These are phyloP conservation scores for Homarus gammarus DNA, from an alignment of 2,888 invertebrate species.

Conservation along the genomic window DNA sequence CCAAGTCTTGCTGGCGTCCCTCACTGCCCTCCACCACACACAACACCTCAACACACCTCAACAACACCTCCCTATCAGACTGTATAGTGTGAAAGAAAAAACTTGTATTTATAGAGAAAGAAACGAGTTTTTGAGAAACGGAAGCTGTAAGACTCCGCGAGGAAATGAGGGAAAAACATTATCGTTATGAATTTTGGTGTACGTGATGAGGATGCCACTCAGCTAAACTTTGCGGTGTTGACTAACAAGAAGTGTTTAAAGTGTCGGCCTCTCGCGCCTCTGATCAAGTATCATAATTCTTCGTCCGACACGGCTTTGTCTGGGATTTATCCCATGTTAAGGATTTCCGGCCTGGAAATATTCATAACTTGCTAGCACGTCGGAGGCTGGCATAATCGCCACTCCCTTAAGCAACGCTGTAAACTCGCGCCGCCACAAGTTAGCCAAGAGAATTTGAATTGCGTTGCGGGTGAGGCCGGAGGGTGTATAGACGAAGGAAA, in stretches of 20 bases:
- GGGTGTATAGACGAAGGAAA: conserved; percentile 21
- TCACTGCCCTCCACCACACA: not conserved
- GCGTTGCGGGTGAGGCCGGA: conserved; percentile 17
- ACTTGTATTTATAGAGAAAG: no score
- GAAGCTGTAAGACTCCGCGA: no score
- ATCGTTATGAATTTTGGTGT: not conserved
- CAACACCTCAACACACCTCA: not conserved
- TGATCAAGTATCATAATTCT: conserved; percentile 44
- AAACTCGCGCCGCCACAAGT: conserved; percentile 15
- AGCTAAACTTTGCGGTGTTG: conserved; percentile 44
- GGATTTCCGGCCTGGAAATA: conserved; percentile 8
- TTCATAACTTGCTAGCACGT: not conserved
- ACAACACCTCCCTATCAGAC: no score
- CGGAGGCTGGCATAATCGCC: not conserved
- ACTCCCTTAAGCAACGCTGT: not conserved
- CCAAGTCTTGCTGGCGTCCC: no score
- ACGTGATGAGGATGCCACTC: not conserved
- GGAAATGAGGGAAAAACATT: not conserved
- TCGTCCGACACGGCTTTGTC: not conserved
- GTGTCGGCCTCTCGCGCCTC: conserved; percentile 17
- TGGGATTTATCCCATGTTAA: conserved; percentile 4
- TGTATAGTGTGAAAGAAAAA: no score
- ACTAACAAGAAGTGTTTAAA: conserved; percentile 41
- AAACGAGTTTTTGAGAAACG: no score
- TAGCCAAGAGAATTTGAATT: conserved; percentile 21